Evolutionary conservation across 2,113 vertebrate genomes (phyloP).

Genomic region (Misgurnus mizolepis): DNA sequence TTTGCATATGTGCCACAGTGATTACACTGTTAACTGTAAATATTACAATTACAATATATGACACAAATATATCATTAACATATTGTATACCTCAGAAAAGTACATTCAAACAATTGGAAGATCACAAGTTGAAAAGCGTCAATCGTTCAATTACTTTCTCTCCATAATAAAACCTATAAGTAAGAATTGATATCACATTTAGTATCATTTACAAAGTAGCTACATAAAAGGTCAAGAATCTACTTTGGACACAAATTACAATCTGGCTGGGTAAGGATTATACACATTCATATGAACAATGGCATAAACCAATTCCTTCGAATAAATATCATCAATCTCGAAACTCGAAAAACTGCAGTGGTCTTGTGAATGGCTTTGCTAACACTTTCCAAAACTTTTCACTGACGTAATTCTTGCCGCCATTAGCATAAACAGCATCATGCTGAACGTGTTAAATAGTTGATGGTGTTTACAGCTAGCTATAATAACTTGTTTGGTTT

Average conservation of each 20-base stretch:
- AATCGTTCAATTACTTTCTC: slow-evolving; percentile 17
- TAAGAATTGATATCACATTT: slow-evolving; percentile 7
- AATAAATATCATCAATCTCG: neutral
- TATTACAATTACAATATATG: slow-evolving; percentile 1
- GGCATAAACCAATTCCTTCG: neutral
- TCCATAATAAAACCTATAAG: neutral
- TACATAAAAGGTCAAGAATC: neutral
- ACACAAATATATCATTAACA: slow-evolving; percentile 8
- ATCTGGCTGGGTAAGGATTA: neutral
- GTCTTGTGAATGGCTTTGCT: slow-evolving; percentile 5
- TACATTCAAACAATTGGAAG: neutral
- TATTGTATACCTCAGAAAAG: neutral
- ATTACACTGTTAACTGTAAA: slow-evolving; percentile 6
- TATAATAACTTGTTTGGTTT: no score
- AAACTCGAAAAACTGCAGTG: slow-evolving; percentile 8
- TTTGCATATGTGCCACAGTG: slow-evolving; percentile 18
- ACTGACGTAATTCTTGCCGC: slow-evolving; percentile 13
- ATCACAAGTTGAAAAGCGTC: neutral
- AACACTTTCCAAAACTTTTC: slow-evolving; percentile 28
- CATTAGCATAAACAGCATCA: no score
- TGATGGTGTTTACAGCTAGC: no score
- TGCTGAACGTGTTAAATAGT: no score
- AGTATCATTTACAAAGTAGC: neutral
- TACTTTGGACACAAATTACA: slow-evolving; percentile 24
- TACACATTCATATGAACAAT: slow-evolving; percentile 15